A percentile compares a stretch with the other conserved stretches of the same genome.
Evolutionary conservation across 2,113 vertebrate genomes (phyloP).

Genomic region (Jaculus jaculus): DNA sequence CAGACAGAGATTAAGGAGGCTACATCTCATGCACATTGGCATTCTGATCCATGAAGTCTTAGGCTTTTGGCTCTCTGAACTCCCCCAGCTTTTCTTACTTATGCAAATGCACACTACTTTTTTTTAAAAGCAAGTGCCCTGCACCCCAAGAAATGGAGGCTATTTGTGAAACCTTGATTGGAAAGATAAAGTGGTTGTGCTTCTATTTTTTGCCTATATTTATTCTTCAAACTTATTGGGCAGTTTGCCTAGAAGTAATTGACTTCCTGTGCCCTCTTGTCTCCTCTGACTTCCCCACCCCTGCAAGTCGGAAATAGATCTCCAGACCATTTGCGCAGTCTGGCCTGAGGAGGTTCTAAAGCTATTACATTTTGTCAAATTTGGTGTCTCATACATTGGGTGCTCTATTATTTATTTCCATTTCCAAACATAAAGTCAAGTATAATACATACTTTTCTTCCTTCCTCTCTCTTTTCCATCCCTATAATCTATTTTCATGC

Average conservation of each 20-base stretch:
- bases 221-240: constrained; percentile 65
- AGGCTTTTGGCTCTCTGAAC: background rate
- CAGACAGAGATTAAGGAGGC: background rate
- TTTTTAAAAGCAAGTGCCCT: background rate
- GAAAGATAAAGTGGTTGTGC: constrained; percentile 57
- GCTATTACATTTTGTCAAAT: background rate
- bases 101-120: background rate
- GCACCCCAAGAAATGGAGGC: constrained; percentile 38
- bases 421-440: constrained; percentile 17
- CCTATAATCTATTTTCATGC: fast-evolving
- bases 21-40: background rate
- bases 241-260: constrained; percentile 63
- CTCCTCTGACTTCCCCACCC: background rate
- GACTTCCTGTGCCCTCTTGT: constrained; percentile 41
- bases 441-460: background rate
- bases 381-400: background rate
- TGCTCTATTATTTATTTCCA: background rate
- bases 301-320: constrained; percentile 41
- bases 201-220: constrained; percentile 73
- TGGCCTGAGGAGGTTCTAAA: background rate
- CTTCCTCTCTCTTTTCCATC: fast-evolving
- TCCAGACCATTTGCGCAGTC: background rate
- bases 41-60: background rate
- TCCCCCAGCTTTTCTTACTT: background rate
- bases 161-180: constrained; percentile 53